phyloP scores from a whole-genome alignment of 1,140 invertebrate species.

The Pogonomyrmex barbatus region DNA sequence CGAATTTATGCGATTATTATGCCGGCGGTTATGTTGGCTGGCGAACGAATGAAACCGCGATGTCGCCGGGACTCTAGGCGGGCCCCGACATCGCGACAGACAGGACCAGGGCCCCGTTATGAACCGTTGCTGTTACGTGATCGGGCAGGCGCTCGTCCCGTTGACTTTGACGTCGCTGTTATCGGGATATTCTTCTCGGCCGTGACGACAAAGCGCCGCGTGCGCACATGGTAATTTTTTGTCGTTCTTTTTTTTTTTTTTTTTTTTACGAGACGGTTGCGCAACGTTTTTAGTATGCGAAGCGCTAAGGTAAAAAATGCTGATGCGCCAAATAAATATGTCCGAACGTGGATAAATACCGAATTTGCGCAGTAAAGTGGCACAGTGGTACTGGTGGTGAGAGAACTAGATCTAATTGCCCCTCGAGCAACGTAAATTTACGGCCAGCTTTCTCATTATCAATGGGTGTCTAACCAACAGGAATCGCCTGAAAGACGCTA shows the following conservation, averaged over 20 bases:
- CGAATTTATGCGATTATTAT: conserved; percentile 49
- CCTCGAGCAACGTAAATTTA: not conserved
- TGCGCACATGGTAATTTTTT: not conserved
- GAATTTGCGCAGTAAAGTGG: not conserved
- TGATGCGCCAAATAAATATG: not conserved
- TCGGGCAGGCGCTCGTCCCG: conserved; percentile 38
- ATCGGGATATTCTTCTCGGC: not conserved
- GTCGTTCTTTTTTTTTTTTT: not conserved
- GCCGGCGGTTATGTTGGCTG: not conserved
- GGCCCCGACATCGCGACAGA: conserved; percentile 5
- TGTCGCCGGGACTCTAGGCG: conserved; percentile 31
- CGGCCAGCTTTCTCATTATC: conserved; percentile 1
- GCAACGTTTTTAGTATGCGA: not conserved
- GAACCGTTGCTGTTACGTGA: conserved; percentile 73
- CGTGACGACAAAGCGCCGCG: not conserved
- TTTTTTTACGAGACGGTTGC: not conserved
- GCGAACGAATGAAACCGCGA: not conserved
- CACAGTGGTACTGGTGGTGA: not conserved
- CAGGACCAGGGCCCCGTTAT: conserved; percentile 52
- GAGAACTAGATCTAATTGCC: not conserved
- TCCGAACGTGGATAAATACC: too few species aligned
- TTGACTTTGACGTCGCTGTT: not conserved
- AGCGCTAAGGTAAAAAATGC: not conserved
- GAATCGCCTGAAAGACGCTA: conserved; percentile 34
- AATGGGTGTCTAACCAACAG: conserved; percentile 3